phyloP scores from a whole-genome alignment of 2,888 invertebrate genomes.

The Ormyrus rosae region DNA sequence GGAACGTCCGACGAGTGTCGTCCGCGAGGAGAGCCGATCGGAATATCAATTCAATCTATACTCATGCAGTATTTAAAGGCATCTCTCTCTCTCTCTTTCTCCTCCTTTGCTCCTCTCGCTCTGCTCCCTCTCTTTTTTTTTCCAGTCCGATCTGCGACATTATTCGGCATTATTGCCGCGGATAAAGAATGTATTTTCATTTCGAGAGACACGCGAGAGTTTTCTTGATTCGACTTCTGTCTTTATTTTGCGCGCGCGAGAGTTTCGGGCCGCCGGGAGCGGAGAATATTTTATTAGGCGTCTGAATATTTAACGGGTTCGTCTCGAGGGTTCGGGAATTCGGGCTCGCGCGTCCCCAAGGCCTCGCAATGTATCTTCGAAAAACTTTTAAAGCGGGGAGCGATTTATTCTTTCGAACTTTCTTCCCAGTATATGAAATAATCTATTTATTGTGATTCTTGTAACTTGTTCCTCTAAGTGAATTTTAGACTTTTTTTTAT shows the following conservation, averaged over 20 bases:
- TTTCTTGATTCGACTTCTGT: background rate
- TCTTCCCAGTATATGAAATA: constrained; percentile 2
- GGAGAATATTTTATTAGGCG: constrained; percentile 77
- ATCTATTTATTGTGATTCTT: background rate
- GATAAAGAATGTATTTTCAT: constrained; percentile 49
- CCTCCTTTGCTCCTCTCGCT: background rate
- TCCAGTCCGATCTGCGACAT: constrained; percentile 14
- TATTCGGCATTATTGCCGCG: constrained; percentile 38
- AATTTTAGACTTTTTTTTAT: too few relatives aligned
- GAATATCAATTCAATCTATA: constrained; percentile 54
- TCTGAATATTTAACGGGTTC: constrained; percentile 77
- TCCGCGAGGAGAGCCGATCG: constrained; percentile 33
- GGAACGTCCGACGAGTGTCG: background rate
- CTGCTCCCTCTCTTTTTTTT: background rate
- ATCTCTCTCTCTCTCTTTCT: background rate
- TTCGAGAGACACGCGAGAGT: constrained; percentile 11
- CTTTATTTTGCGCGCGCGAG: constrained; percentile 21
- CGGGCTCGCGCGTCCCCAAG: constrained; percentile 58
- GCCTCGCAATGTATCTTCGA: constrained; percentile 54
- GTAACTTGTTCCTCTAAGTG: too few relatives aligned
- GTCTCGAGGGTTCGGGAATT: constrained; percentile 65
- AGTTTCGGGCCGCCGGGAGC: constrained; percentile 1
- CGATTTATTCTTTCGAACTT: constrained; percentile 37
- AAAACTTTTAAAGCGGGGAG: constrained; percentile 19
- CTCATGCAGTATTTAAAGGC: constrained; percentile 48